phyloP scores from a whole-genome alignment of 2,113 vertebrate species.

The Scolopax mira region DNA sequence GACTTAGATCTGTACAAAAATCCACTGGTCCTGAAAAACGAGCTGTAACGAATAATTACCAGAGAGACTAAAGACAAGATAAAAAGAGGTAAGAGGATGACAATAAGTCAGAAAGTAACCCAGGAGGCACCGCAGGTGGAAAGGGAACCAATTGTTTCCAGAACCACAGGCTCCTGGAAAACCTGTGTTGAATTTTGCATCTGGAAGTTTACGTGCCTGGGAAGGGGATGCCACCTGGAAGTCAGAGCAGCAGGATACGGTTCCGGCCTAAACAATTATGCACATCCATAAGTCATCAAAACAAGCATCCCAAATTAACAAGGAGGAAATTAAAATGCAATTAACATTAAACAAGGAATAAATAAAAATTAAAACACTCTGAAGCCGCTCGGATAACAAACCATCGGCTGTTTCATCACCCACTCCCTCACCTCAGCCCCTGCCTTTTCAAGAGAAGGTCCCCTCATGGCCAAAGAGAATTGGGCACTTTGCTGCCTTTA shows the following conservation, averaged over 20 bases:
- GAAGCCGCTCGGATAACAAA: not conserved
- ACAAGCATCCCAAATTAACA: not conserved
- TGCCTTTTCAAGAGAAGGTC: not conserved
- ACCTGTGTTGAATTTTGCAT: not conserved
- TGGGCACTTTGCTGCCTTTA: not conserved
- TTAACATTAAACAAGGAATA: not conserved
- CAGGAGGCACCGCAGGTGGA: not conserved
- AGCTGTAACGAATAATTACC: not conserved
- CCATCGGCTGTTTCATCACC: not conserved
- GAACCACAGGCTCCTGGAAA: not conserved
- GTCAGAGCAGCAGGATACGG: not conserved
- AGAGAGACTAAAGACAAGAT: not conserved
- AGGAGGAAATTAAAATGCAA: not conserved
- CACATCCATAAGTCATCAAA: not conserved
- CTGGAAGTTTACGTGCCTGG: not conserved
- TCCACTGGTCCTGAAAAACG: not conserved
- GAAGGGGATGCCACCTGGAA: not conserved
- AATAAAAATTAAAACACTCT: not conserved
- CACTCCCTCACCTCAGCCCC: not conserved
- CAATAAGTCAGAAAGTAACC: not conserved
- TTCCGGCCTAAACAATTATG: not conserved
- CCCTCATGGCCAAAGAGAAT: not conserved
- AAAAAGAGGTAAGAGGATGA: not conserved
- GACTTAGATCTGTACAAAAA: not conserved
- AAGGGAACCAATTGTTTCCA: not conserved